These are phyloP conservation scores for Nephrocerus scutellatus DNA, from an alignment of 2,888 invertebrate species.

Conservation along the genomic window DNA sequence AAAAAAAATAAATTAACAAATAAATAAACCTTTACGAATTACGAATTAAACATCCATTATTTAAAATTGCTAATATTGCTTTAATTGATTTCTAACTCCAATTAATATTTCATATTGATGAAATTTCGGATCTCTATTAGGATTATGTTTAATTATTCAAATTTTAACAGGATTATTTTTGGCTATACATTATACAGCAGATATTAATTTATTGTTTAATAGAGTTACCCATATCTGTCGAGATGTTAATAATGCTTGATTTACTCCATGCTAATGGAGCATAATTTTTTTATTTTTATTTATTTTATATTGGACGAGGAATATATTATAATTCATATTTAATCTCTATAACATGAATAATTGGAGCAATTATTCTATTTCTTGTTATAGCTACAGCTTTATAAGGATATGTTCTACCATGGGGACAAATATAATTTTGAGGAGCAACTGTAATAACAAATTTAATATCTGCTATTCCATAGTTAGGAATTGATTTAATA, in stretches of 20 bases:
- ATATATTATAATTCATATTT: slow-evolving; percentile 53
- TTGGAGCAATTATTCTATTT: slow-evolving; percentile 61
- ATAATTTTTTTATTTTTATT: slow-evolving; percentile 63
- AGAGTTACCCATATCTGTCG: slow-evolving; percentile 63
- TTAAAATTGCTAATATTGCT: slow-evolving; percentile 56
- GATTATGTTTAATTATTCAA: slow-evolving; percentile 58
- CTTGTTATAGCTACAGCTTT: slow-evolving; percentile 66
- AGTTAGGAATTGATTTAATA: slow-evolving; percentile 57
- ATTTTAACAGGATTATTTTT: slow-evolving; percentile 62
- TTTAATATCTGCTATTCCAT: slow-evolving; percentile 64
- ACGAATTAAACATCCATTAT: slow-evolving; percentile 49
- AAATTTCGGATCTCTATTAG: slow-evolving; percentile 64
- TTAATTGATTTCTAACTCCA: slow-evolving; percentile 56
- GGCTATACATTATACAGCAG: slow-evolving; percentile 62
- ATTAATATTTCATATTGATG: slow-evolving; percentile 58
- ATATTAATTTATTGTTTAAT: slow-evolving; percentile 58
- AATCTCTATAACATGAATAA: slow-evolving; percentile 55
- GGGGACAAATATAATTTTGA: slow-evolving; percentile 78
- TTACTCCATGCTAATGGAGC: slow-evolving; percentile 66
- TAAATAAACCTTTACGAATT: slow-evolving; percentile 50
- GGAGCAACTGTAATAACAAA: slow-evolving; percentile 75
- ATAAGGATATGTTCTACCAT: slow-evolving; percentile 70
- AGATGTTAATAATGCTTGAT: slow-evolving; percentile 63
- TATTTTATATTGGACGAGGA: slow-evolving; percentile 64
- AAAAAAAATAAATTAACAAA: slow-evolving; percentile 49